Evolutionary conservation across 2,888 invertebrate species (phyloP).

Genomic region (Pilophorus perplexus): DNA sequence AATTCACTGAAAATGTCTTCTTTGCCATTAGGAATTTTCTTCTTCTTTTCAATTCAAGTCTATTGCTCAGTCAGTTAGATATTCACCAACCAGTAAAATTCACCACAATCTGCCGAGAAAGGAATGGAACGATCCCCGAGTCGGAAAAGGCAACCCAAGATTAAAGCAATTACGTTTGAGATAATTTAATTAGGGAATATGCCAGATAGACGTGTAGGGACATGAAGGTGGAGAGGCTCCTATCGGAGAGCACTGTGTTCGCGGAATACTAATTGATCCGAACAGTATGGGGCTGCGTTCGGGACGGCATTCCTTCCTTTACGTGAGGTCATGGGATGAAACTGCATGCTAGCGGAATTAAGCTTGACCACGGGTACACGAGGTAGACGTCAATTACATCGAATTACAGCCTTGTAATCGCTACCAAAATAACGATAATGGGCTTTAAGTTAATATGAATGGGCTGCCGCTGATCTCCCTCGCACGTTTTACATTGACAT

Average conservation of each 20-base stretch:
- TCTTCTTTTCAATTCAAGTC: too few relatives aligned
- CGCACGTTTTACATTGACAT: conserved; percentile 18
- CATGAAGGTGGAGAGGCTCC: background rate
- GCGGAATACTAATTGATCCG: conserved; percentile 30
- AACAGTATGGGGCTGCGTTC: background rate
- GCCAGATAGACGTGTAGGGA: background rate
- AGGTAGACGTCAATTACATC: conserved; percentile 31
- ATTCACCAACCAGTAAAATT: too few relatives aligned
- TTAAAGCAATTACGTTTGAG: conserved; percentile 6
- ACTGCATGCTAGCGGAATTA: conserved; percentile 27
- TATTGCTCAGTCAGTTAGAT: too few relatives aligned
- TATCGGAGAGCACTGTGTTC: background rate
- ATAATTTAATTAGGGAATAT: conserved; percentile 12
- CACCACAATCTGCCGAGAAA: background rate
- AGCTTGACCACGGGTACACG: conserved; percentile 22
- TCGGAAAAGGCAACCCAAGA: background rate
- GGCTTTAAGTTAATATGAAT: conserved; percentile 5
- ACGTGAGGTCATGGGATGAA: conserved; percentile 36
- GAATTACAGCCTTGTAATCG: conserved; percentile 18
- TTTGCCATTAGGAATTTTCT: too few relatives aligned
- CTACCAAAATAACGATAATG: conserved; percentile 39
- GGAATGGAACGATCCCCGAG: background rate
- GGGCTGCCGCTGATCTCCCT: background rate
- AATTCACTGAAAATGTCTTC: too few relatives aligned
- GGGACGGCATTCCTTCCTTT: conserved; percentile 10